These are phyloP conservation scores for Desoria tigrina DNA, from an alignment of 2,888 invertebrate species.

Conservation along the genomic window DNA sequence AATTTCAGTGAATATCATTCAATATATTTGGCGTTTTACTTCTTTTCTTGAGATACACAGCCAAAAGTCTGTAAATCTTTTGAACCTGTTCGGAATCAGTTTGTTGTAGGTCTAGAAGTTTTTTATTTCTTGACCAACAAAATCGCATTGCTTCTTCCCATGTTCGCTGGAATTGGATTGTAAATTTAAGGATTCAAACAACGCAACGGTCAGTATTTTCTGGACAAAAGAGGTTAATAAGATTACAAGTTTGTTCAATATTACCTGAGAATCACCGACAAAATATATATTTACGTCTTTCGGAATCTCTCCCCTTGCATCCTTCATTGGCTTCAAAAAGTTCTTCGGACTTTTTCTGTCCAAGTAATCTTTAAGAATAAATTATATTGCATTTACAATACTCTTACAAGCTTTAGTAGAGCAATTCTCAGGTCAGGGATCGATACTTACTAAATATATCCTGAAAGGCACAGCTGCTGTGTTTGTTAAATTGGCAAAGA, in stretches of 20 bases:
- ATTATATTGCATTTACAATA: too few species aligned
- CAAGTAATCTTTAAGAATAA: not conserved
- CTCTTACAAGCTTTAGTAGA: too few species aligned
- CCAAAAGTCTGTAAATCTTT: not conserved
- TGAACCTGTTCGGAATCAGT: not conserved
- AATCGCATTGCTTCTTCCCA: constrained; percentile 11
- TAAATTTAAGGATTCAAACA: too few species aligned
- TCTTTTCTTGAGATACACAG: too few species aligned
- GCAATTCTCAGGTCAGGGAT: too few species aligned
- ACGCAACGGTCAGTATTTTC: not conserved
- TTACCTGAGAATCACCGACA: constrained; percentile 4
- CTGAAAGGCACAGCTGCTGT: not conserved
- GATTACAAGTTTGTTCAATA: too few species aligned
- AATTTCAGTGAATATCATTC: too few species aligned
- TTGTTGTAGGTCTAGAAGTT: not conserved
- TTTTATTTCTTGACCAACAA: constrained; percentile 10
- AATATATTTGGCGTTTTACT: too few species aligned
- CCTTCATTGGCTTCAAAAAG: not conserved
- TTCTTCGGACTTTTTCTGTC: not conserved
- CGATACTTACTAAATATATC: not conserved
- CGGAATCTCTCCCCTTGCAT: too few species aligned
- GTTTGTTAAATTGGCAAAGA: constrained; percentile 1
- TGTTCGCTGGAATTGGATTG: not conserved
- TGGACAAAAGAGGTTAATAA: not conserved
- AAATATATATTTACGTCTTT: not conserved